Evolutionary conservation across 1,140 invertebrate genomes (phyloP).

Genomic region (Bombus ignitus): DNA sequence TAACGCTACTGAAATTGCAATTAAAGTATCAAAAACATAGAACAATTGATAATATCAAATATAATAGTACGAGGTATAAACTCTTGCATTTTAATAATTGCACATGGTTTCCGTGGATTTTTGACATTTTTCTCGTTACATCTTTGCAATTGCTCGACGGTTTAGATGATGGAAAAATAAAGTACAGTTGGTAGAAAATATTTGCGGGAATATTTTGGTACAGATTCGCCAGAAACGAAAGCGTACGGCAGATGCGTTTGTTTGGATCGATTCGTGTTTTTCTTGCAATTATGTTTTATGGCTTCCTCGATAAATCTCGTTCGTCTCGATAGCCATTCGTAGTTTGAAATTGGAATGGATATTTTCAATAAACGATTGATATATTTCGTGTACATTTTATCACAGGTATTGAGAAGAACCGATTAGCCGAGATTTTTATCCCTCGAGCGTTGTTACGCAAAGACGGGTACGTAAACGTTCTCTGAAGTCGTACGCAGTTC

Average conservation of each 20-base stretch:
- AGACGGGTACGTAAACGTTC: neutral
- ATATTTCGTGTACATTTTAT: neutral
- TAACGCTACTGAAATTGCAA: neutral
- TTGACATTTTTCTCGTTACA: neutral
- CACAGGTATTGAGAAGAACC: neutral
- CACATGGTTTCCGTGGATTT: neutral
- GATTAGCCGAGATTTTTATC: neutral
- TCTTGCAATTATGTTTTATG: conserved; percentile 11
- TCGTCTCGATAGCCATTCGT: neutral
- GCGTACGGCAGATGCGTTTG: neutral
- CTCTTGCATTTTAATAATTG: neutral
- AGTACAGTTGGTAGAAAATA: neutral
- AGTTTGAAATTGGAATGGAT: neutral
- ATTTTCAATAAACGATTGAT: neutral
- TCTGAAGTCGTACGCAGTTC: conserved; percentile 8
- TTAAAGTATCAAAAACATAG: neutral
- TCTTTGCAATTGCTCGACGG: neutral
- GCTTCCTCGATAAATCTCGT: neutral
- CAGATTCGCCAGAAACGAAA: neutral
- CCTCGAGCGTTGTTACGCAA: neutral
- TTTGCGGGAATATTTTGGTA: neutral
- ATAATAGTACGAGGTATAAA: too few species aligned
- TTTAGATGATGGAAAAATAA: neutral
- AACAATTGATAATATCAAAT: too few species aligned
- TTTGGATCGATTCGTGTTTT: conserved; percentile 2